Base-by-base conservation (phyloP, 2,797 vertebrate species). In the Pteronotus mesoamericanus region DNA sequence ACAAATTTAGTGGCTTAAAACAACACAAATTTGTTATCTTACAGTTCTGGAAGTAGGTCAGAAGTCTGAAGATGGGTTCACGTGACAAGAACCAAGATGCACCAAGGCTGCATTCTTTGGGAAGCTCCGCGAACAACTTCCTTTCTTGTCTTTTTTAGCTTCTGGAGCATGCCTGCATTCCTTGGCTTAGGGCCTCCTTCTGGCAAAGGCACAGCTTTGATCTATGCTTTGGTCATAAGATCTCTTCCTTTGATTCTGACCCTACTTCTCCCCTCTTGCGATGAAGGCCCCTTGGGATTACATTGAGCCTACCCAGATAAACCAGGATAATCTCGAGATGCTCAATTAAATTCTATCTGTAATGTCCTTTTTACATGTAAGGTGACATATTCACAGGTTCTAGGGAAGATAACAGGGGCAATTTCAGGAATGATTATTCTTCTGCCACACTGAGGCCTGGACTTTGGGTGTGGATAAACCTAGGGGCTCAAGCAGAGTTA, bases 371-470 rank as follows among this genome's bases (percentile, higher is more conserved):
- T 78, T 24, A 39, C 32, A 0, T 0, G 2, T 10, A 32, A 89
- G 34, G 14, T 2, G 32, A 29, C 39, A 29, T 21, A 51, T 0
- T 7, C 18, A 16, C 32, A 32, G 29, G 16, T 22, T 89, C 75
- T 32, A 8, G 78, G 51, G 59, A 29, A 11, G 24, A 48, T n/a
- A 2, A 46, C 3, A 0, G 0, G 1, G 39, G 37, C 1, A 3
- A 19, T n/a, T 34, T 14, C 0, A 12, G 46, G 71, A 44, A 16
- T 7, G 11, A 2, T 9, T 37, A 46, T 46, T 87, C 61, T 44
- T 68, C 42, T 39, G 34, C 9, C 37, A 16, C 11, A 9, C 6
- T 11, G 10, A 61, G 61, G 55, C 32, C 16, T 74, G 44, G 72
- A 34, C 18, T 91, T 84, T 44, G 85, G 86, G 69, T 64, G 6